Conservation (phyloP, 1,140 invertebrate genomes). For the Lanistes nyassanus region DNA sequence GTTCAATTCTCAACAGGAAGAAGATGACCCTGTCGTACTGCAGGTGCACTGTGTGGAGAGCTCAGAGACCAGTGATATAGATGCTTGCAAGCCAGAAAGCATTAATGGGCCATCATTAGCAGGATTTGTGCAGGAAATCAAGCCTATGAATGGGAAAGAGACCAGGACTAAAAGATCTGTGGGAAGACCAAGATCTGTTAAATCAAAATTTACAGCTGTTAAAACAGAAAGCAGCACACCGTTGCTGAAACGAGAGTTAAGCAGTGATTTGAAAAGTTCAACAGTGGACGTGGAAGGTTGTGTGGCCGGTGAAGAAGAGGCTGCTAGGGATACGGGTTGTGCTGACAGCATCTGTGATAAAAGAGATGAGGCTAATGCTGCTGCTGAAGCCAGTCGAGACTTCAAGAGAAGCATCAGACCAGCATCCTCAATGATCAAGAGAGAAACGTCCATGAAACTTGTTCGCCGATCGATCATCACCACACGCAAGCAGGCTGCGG, state of each 20-base stretch:
- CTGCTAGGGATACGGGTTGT: not conserved
- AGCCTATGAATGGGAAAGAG: constrained; percentile 27
- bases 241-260: no score
- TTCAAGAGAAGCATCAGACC: not conserved
- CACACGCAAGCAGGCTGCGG: constrained; percentile 1
- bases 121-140: constrained; percentile 17
- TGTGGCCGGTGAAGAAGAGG: no score
- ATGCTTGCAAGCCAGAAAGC: not conserved
- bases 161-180: constrained; percentile 19
- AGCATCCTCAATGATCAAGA: not conserved
- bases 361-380: not conserved
- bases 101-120: not conserved
- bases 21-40: constrained; percentile 29
- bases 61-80: constrained; percentile 16
- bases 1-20: constrained; percentile 16
- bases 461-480: not conserved
- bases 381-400: not conserved
- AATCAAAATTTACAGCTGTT: constrained; percentile 10
- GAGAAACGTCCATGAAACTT: not conserved
- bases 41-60: constrained; percentile 28
- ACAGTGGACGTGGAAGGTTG: no score
- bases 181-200: constrained; percentile 6
- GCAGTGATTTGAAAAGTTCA: not conserved
- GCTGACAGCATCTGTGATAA: not conserved
- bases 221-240: not conserved